Conservation (phyloP, 2,888 invertebrate genomes). For the Ecliptopera silaceata region DNA sequence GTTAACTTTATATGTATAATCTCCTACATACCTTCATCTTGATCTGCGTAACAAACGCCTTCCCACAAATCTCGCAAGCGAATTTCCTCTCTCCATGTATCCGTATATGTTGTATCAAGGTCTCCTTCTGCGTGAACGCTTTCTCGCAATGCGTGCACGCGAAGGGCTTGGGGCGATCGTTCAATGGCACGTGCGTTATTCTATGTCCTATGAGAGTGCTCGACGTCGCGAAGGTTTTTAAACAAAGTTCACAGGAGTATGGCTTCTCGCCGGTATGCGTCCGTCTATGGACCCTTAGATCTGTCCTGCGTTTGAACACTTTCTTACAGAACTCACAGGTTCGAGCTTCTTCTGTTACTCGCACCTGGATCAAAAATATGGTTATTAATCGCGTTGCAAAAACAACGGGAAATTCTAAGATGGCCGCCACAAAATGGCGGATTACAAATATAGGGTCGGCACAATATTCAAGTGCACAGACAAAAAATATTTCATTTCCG, state of each 20-base stretch:
- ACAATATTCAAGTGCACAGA: no score
- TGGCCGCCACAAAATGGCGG: no score
- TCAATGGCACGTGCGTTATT: neutral
- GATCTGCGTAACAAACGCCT: conserved; percentile 1
- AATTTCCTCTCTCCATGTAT: conserved; percentile 5
- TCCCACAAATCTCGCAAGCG: neutral
- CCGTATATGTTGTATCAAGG: neutral
- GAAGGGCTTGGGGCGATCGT: neutral
- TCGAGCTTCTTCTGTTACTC: neutral
- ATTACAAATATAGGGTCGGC: no score
- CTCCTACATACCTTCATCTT: neutral
- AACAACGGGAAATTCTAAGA: no score
- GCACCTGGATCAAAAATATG: no score
- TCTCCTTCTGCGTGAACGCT: neutral
- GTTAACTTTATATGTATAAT: no score
- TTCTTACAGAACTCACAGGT: neutral
- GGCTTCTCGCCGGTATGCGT: neutral
- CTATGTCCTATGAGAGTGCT: neutral
- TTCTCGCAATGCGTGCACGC: neutral
- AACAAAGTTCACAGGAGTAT: neutral
- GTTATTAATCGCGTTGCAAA: no score
- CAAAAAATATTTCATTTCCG: no score
- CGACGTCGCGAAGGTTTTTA: neutral
- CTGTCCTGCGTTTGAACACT: neutral
- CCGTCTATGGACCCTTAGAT: neutral